Percentiles rank a stretch among this genome's conserved stretches.
These are phyloP conservation scores for Ageneiosus marmoratus DNA, from an alignment of 2,113 vertebrate genomes.

Conservation along the genomic window DNA sequence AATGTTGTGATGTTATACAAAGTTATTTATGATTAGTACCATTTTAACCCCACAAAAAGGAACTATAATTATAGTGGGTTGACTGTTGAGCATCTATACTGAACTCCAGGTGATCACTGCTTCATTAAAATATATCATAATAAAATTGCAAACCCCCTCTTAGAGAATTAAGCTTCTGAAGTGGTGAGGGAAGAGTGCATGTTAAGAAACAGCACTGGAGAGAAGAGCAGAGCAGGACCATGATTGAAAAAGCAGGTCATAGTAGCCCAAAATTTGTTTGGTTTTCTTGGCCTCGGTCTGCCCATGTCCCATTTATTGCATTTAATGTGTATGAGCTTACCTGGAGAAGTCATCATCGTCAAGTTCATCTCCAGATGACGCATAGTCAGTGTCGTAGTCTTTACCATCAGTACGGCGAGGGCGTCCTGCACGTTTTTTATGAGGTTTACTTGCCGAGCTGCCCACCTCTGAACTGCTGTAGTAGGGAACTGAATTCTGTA, in stretches of 20 bases:
- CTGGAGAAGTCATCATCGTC: slow-evolving; percentile 83
- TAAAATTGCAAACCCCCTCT: neutral
- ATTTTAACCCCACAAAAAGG: neutral
- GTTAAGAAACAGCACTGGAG: neutral
- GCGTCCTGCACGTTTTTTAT: slow-evolving; percentile 66
- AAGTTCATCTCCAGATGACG: slow-evolving; percentile 87
- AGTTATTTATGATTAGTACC: neutral
- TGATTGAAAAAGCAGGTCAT: neutral
- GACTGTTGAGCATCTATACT: neutral
- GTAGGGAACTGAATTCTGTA: slow-evolving; percentile 53
- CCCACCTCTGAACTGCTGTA: slow-evolving; percentile 66
- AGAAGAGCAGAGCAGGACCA: neutral
- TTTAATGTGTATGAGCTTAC: slow-evolving; percentile 56
- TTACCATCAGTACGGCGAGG: slow-evolving; percentile 64
- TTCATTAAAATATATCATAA: neutral
- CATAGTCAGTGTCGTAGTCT: slow-evolving; percentile 80
- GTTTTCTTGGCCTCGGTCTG: neutral
- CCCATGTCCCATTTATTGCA: neutral
- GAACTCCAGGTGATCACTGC: neutral
- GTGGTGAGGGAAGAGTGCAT: neutral
- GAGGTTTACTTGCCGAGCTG: slow-evolving; percentile 63
- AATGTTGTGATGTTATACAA: too few species aligned
- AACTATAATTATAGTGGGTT: neutral
- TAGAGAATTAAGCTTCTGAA: neutral
- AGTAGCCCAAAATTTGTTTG: neutral